These are phyloP conservation scores for Pogonocichla stellata DNA, from an alignment of 2,113 vertebrate species.

Conservation along the genomic window DNA sequence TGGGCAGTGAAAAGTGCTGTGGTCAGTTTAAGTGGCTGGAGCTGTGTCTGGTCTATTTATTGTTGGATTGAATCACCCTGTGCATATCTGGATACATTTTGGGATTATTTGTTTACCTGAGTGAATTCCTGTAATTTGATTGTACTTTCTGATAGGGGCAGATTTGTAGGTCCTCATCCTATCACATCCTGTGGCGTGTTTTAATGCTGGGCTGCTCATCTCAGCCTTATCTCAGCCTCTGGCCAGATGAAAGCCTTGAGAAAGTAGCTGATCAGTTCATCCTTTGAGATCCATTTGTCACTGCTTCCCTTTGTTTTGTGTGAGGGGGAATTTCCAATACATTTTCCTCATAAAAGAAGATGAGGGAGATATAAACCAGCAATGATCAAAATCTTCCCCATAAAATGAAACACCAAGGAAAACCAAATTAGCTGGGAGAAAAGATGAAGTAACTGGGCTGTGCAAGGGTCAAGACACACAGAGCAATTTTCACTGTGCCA, in stretches of 20 bases:
- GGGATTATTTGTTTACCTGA: constrained; percentile 38
- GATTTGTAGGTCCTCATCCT: neutral
- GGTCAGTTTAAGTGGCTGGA: constrained; percentile 47
- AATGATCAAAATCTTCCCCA: neutral
- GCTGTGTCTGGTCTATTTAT: neutral
- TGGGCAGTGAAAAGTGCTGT: neutral
- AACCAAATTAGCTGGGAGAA: neutral
- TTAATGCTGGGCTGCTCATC: neutral
- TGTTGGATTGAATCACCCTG: neutral
- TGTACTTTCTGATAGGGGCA: constrained; percentile 15
- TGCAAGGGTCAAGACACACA: neutral
- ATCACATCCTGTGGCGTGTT: neutral
- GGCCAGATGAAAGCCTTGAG: neutral
- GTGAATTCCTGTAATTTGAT: constrained; percentile 47
- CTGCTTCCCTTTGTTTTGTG: neutral
- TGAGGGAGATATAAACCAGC: neutral
- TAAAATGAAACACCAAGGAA: neutral
- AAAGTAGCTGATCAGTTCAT: neutral
- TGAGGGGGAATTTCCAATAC: neutral
- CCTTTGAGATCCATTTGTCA: neutral
- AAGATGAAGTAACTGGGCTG: neutral
- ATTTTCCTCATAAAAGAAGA: neutral
- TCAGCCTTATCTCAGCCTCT: neutral
- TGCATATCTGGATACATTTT: neutral
- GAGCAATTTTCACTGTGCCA: neutral